Conservation (phyloP, 1,140 invertebrate species). For the Magallana angulata region DNA sequence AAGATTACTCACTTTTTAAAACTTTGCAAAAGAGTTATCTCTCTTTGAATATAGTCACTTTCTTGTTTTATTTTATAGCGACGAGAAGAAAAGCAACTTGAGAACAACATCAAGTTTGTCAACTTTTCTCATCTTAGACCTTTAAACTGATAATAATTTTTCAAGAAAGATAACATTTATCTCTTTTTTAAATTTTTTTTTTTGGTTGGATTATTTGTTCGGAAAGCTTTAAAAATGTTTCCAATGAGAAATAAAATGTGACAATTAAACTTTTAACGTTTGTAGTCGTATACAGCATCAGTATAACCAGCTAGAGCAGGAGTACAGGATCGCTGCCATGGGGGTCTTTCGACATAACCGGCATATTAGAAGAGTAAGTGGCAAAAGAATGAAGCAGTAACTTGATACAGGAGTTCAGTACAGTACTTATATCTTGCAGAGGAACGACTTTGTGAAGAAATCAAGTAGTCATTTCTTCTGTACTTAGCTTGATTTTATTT, state of each 20-base stretch:
- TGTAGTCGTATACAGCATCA: slow-evolving; percentile 87
- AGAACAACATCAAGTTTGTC: slow-evolving; percentile 29
- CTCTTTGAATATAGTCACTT: background rate
- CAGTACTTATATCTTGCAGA: too few species aligned
- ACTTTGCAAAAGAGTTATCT: background rate
- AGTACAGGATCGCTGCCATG: slow-evolving; percentile 85
- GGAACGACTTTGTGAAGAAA: too few species aligned
- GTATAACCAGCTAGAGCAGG: slow-evolving; percentile 86
- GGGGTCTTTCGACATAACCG: slow-evolving; percentile 84
- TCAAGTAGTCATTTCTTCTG: too few species aligned
- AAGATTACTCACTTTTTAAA: background rate
- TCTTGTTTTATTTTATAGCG: background rate
- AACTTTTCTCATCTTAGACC: slow-evolving; percentile 16
- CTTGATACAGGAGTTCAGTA: too few species aligned
- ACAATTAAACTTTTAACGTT: background rate
- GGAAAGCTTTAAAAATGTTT: too few species aligned
- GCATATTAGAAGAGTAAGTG: slow-evolving; percentile 84
- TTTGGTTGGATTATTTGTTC: too few species aligned
- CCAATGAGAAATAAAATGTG: too few species aligned
- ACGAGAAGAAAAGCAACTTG: background rate
- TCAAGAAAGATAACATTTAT: too few species aligned
- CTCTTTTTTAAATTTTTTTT: too few species aligned
- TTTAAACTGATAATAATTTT: too few species aligned
- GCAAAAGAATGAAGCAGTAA: too few species aligned
- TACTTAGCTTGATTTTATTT: too few species aligned